These are phyloP conservation scores for Phorcus lineatus DNA, from an alignment of 2,888 invertebrate genomes.

Conservation along the genomic window DNA sequence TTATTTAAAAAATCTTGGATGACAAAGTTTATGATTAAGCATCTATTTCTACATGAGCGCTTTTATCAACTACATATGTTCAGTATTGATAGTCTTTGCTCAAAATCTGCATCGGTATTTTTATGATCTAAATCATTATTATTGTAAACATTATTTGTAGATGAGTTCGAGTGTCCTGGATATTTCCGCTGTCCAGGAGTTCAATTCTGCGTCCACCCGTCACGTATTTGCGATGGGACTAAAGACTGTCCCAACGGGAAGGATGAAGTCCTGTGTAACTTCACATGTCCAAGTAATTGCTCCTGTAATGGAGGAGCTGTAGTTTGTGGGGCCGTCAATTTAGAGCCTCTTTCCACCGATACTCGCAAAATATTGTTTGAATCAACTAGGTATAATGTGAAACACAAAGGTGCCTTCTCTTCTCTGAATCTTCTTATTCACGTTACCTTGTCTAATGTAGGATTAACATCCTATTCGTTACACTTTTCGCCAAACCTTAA, in stretches of 20 bases:
- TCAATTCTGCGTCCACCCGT: not conserved
- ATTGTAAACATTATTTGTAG: not conserved
- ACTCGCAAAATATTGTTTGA: not conserved
- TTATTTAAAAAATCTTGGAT: too few species aligned
- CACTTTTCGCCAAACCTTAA: not conserved
- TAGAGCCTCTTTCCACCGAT: not conserved
- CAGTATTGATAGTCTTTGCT: too few species aligned
- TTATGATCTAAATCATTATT: too few species aligned
- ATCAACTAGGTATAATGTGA: not conserved
- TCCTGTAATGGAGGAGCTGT: constrained; percentile 3
- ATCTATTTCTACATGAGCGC: too few species aligned
- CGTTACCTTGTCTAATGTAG: not conserved
- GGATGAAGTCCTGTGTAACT: constrained; percentile 24
- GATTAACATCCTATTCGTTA: not conserved
- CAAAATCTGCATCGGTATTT: too few species aligned
- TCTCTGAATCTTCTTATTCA: not conserved
- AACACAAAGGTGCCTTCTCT: not conserved
- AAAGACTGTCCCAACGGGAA: constrained; percentile 17
- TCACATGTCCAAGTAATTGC: constrained; percentile 18
- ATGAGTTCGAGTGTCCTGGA: constrained; percentile 25
- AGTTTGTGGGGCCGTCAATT: not conserved
- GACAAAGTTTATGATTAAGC: too few species aligned
- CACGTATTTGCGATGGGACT: not conserved
- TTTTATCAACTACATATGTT: too few species aligned
- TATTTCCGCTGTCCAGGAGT: constrained; percentile 6